Evolutionary conservation across 1,140 invertebrate species (phyloP), one percentile per base, ranked within the genome.

Genomic region (Trypoxylus dichotomus): DNA sequence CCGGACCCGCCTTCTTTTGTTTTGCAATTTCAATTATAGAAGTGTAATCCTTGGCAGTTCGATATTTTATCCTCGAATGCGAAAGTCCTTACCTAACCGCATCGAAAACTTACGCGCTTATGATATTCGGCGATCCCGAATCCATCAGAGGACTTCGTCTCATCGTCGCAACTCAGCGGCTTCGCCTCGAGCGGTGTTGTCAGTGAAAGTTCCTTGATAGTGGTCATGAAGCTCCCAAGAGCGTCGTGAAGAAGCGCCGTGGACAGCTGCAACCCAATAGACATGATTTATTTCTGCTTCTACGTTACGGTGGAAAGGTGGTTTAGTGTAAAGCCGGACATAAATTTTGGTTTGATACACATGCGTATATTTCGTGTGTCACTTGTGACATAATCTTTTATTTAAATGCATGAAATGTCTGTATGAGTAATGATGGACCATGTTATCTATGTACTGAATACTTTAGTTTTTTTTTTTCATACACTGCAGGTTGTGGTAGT

Each of bases 201-300:
- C 7, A 82, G 82, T 3, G 86, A 83, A 43, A 87, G 79, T 27
- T 87, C 88, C 0, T 89, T 84, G 24, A 94, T 83, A 0, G 92
- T 90, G 58, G 88, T 89, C 1, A 91, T 89, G 79, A 95, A 93
- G n/a, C 95, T 84, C 76, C 89, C 88, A 0, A 95, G 91, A 0
- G 94, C 93, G 84, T 96, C 95, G 82, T 94, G 93, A n/a, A 95
- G 87, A 11, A 96, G 82, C 7, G 93, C 93, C 71, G 92, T 27
- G 13, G 60, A 68, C 24, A 68, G 24, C 60, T 68, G 13, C 24
- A 68, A 90, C 79, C 60, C 60, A 68, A 24, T 15, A 68, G 13
- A 68, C 60, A 21, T 11, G 60, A 21, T 47, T 13, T 47, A 47
- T 47, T 37, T 37, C 32, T 8, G 32, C 0, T 37, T 37, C 10